Percentiles rank a stretch among this genome's conserved stretches.
Evolutionary conservation across 1,140 invertebrate genomes (phyloP).

Genomic region (Brachionus asplanchnoidis): DNA sequence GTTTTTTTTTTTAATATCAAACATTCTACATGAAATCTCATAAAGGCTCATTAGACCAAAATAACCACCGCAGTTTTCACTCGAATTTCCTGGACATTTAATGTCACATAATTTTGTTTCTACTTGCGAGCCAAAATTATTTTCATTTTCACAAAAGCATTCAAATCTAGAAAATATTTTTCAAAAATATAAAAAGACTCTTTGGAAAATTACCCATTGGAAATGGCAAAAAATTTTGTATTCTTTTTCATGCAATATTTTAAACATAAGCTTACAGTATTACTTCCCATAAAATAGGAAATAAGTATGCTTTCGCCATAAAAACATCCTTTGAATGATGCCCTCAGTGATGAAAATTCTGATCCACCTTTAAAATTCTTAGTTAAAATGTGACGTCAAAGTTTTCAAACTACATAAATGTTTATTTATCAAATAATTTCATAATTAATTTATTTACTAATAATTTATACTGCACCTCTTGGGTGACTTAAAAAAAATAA

Average conservation of each 20-base stretch:
- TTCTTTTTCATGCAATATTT: neutral
- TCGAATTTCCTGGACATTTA: slow-evolving; percentile 1
- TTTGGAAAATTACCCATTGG: neutral
- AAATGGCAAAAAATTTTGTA: neutral
- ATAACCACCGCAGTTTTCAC: neutral
- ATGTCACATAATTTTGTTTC: neutral
- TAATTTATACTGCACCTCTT: too few relatives aligned
- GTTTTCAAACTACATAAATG: too few relatives aligned
- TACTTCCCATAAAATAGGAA: neutral
- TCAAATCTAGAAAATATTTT: neutral
- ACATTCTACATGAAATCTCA: neutral
- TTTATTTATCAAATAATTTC: too few relatives aligned
- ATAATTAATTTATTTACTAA: too few relatives aligned
- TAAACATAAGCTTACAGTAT: neutral
- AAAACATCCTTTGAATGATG: neutral
- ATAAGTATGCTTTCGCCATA: neutral
- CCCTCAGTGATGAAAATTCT: neutral
- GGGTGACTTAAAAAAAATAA: too few relatives aligned
- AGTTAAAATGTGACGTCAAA: too few relatives aligned
- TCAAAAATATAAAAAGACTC: neutral
- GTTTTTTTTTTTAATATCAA: neutral
- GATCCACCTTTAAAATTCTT: neutral
- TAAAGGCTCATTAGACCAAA: neutral
- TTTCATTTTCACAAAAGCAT: neutral
- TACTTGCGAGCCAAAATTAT: neutral